These are phyloP conservation scores for Antrozous pallidus DNA, from an alignment of 2,797 vertebrate species.

Conservation along the genomic window DNA sequence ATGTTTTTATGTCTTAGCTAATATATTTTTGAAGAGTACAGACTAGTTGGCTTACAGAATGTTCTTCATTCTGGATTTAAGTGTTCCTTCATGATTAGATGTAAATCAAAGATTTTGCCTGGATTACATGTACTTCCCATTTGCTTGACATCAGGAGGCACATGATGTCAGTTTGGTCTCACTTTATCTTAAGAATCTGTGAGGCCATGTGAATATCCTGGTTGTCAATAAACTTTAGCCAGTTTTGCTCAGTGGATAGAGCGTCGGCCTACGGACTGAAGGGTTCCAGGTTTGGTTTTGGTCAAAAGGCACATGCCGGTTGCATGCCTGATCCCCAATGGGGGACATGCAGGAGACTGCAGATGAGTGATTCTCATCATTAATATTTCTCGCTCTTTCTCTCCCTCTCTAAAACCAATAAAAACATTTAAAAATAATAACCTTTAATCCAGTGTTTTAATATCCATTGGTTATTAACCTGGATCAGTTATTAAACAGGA, in stretches of 20 bases:
- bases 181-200: neutral
- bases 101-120: slow-evolving; percentile 12
- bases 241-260: too few relatives aligned
- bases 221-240: neutral
- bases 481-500: neutral
- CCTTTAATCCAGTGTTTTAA: neutral
- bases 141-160: neutral
- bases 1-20: neutral
- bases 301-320: too few relatives aligned
- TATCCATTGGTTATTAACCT: neutral
- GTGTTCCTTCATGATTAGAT: slow-evolving; percentile 27
- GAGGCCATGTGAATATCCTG: neutral
- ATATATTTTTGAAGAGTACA: neutral
- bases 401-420: too few relatives aligned
- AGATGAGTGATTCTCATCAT: too few relatives aligned
- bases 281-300: too few relatives aligned
- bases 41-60: neutral
- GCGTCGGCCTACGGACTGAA: too few relatives aligned
- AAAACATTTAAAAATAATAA: neutral
- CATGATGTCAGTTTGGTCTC: neutral
- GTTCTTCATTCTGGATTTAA: slow-evolving; percentile 1
- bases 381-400: too few relatives aligned
- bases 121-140: neutral
- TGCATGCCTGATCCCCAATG: too few relatives aligned
- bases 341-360: too few relatives aligned